Evolutionary conservation across 2,113 vertebrate species (phyloP).

Genomic region (Zeus faber): DNA sequence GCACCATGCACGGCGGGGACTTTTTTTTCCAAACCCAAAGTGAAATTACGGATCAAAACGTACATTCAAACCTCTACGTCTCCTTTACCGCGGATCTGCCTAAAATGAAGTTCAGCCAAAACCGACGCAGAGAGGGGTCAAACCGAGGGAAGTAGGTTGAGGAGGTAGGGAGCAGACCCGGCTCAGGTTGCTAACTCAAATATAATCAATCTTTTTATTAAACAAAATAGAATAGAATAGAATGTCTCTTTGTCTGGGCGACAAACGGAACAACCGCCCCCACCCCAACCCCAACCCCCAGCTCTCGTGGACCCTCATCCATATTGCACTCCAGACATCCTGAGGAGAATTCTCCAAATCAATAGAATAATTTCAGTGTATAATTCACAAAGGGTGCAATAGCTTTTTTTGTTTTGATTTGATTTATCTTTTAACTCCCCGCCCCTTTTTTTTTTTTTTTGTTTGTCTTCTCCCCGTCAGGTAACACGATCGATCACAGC

Average conservation of each 20-base stretch:
- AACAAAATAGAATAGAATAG: background rate
- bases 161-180: constrained; percentile 14
- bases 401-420: too few relatives aligned
- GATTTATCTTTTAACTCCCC: too few relatives aligned
- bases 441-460: too few relatives aligned
- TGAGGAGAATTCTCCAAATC: constrained; percentile 9
- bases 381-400: background rate
- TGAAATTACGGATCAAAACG: constrained; percentile 7
- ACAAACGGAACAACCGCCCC: background rate
- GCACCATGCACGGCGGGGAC: constrained; percentile 47
- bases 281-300: background rate
- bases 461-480: too few relatives aligned
- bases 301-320: background rate
- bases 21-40: constrained; percentile 13
- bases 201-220: background rate
- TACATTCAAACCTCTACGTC: background rate
- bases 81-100: too few relatives aligned
- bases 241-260: background rate
- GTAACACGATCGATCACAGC: too few relatives aligned
- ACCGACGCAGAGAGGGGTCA: background rate
- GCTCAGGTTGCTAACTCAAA: background rate
- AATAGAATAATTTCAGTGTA: background rate
- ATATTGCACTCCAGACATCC: background rate
- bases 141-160: background rate
- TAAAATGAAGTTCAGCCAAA: constrained; percentile 9